Base-by-base conservation (phyloP, 2,888 invertebrate genomes). In the Notocelia uddmanniana region DNA sequence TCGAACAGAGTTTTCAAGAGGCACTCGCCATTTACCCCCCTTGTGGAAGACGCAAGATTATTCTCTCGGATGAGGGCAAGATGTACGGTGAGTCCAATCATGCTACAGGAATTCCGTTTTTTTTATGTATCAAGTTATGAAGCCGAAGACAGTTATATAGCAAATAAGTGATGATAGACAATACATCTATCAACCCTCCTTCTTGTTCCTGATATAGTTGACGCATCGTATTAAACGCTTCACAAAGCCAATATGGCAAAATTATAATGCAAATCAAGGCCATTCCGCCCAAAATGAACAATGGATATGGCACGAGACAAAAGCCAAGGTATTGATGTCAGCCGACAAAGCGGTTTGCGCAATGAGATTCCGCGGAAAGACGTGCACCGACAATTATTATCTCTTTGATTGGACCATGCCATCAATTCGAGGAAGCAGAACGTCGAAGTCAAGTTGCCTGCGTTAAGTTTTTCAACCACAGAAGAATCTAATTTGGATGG, bases 1-100 rank as follows among this genome's bases (percentile, higher is more conserved):
- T 99, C 93, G 99, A 99, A 94, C 99, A 99, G 95, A 98, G 98
- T 94, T 99, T 99, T 95, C 99, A 99, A 93, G 99, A 99, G 95
- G 99, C 99, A 78, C 95, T 99, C 89, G 98, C 99, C 85, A 99
- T 99, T 90, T 99, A 99, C 95, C 99, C 99, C 75, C 99, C 99
- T 77, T 99, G 99, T 94, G 99, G 99, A 79, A 95, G 99, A 84
- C 96, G 99, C 92, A 99, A 99, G 96, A 99, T 99, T 91, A 99
- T 99, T 85, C 96, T 99, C 84, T 99, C 99, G 83, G 99, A 99
- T 93, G 99, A 99, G 95, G 99, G 99, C 89, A 99, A 99, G 96
- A 99, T 99, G 99, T 99, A 99, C 95, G 99, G 99, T 99, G 95
- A 97, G 98, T 97, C 87, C 84, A 83, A 84, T 83, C 82, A 85